Evolutionary conservation across 2,113 vertebrate genomes (phyloP).

Genomic region (Centropus unirufus): DNA sequence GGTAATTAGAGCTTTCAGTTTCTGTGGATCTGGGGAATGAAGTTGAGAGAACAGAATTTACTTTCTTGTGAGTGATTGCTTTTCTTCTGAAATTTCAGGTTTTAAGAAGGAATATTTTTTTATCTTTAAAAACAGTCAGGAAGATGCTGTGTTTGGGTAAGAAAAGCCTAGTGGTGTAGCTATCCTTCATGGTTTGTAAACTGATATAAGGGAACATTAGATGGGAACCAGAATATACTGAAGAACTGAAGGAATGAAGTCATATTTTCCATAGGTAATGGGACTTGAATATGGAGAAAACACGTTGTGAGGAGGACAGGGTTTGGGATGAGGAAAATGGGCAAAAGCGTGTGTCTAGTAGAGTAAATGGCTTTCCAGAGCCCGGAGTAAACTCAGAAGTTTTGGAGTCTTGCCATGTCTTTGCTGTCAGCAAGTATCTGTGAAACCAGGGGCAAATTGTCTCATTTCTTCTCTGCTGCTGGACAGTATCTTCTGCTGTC

Average conservation of each 20-base stretch:
- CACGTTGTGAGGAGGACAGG: not conserved
- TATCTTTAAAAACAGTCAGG: not conserved
- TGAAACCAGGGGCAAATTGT: slow-evolving; percentile 10
- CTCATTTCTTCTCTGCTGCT: not conserved
- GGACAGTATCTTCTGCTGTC: slow-evolving; percentile 4
- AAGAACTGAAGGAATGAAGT: not conserved
- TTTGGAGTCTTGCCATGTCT: not conserved
- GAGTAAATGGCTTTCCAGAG: not conserved
- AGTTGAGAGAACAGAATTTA: not conserved
- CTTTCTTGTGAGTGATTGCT: not conserved
- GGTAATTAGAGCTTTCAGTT: not conserved
- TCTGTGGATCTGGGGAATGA: not conserved
- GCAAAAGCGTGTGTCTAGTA: not conserved
- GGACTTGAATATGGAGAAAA: not conserved
- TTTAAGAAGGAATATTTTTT: not conserved
- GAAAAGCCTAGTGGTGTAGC: not conserved
- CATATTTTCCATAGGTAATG: not conserved
- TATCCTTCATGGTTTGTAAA: not conserved
- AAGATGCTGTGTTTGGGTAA: not conserved
- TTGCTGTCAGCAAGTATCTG: slow-evolving; percentile 20
- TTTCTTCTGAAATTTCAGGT: not conserved
- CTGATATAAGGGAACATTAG: not conserved
- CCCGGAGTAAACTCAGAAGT: not conserved
- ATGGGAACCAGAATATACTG: not conserved
- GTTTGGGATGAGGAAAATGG: not conserved